Evolutionary conservation across 2,888 invertebrate species (phyloP), one percentile per base, ranked within the genome.

Genomic region (Hyppa rectilinea): DNA sequence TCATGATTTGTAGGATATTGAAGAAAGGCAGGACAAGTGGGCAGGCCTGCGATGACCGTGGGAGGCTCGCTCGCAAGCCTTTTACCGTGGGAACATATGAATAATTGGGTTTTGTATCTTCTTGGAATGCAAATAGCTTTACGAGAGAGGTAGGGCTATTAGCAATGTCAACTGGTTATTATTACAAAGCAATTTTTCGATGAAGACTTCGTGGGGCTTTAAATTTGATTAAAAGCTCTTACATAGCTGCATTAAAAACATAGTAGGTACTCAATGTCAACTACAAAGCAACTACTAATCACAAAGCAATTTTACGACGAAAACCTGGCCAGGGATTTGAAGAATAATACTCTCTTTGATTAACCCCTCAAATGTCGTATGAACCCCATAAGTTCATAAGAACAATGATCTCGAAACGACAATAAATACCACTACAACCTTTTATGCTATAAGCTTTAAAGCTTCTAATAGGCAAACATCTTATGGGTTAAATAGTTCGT

Each of bases 1-100:
- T n/a, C 52, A 47, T 78, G 66, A 78, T 78, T 66, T 68, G 76
- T 68, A 61, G 68, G 59, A 78, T 73, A 73, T 71, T 71, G 70
- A 71, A 74, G 83, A 82, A 85, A 84, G 75, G 75, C 78, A 75
- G 80, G 66, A 77, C 78, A 70, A 77, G 74, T 75, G 68, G 60
- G 64, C 71, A 73, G 77, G 72, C 77, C 76, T 64, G 75, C 58
- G 60, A 69, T 80, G 85, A 74, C 82, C 89, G 90, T 91, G 90
- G 89, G 92, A 90, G 83, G 85, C 71, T 73, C 56, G 49, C 73
- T 69, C 53, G 69, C 78, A 86, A 86, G 83, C 87, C 87, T 86
- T 87, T 78, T 85, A 84, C 86, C 89, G 89, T 91, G 91, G 85
- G 91, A 91, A 89, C 63, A 59, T 72, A 20, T 53, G 55, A 77